phyloP scores from a whole-genome alignment of 2,113 vertebrate species.

The Carollia perspicillata region DNA sequence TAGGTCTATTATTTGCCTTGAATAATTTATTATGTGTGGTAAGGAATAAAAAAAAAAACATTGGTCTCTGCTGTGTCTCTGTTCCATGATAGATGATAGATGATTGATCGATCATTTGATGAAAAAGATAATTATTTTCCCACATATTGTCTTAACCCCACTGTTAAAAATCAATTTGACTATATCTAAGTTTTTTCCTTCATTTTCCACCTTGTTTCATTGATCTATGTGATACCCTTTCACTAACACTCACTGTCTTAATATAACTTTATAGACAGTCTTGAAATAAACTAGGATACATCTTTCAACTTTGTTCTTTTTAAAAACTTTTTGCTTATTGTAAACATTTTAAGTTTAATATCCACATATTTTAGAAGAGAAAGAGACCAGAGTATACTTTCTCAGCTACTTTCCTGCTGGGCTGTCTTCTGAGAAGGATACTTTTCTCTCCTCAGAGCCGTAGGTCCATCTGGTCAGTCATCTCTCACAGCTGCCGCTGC shows the following conservation, averaged over 20 bases:
- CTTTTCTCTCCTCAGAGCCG: background rate
- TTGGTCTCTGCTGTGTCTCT: background rate
- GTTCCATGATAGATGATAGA: background rate
- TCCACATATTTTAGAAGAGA: background rate
- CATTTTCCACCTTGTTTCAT: background rate
- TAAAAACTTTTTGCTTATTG: background rate
- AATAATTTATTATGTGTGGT: background rate
- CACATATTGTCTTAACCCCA: background rate
- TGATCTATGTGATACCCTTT: background rate
- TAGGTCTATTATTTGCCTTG: background rate
- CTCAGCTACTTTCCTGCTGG: background rate
- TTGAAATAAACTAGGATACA: background rate
- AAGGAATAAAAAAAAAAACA: background rate
- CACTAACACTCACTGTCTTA: background rate
- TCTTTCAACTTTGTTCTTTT: background rate
- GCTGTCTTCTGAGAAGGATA: background rate
- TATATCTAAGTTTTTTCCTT: background rate
- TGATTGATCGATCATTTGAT: background rate
- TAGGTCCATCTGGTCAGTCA: background rate
- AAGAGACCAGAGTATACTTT: background rate
- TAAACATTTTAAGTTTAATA: background rate
- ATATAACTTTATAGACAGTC: background rate
- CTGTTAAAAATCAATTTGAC: background rate
- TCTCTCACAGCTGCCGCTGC: background rate
- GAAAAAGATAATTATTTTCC: background rate